Conservation (phyloP, 2,888 invertebrate species). For the Andrena bucephala region DNA sequence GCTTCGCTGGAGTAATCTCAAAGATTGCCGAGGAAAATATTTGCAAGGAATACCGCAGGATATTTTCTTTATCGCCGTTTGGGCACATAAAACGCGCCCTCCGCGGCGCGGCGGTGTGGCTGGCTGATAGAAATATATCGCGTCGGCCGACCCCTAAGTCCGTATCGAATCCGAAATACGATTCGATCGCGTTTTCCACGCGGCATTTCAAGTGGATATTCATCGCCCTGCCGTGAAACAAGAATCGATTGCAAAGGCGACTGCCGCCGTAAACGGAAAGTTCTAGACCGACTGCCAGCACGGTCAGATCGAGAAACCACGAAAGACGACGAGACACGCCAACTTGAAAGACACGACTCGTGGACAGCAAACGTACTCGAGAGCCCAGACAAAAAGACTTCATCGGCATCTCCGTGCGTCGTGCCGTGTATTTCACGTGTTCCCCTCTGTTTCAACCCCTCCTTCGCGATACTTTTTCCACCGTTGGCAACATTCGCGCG, state of each 20-base stretch:
- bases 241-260: conserved; percentile 49
- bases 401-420: neutral
- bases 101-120: neutral
- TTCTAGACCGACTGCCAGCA: neutral
- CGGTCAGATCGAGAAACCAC: conserved; percentile 7
- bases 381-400: conserved; percentile 12
- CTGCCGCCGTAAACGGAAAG: conserved; percentile 26
- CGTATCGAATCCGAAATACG: conserved; percentile 42
- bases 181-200: conserved; percentile 38
- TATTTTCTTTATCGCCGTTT: conserved; percentile 62
- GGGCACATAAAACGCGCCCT: conserved; percentile 56
- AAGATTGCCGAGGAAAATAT: conserved; percentile 52
- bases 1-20: conserved; percentile 45
- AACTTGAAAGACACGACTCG: conserved; percentile 2
- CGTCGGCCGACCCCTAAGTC: conserved; percentile 8
- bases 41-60: conserved; percentile 47
- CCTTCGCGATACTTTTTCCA: conserved; percentile 32
- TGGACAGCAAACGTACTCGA: neutral
- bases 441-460: conserved; percentile 20
- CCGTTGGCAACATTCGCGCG: conserved; percentile 35
- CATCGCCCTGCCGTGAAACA: conserved; percentile 33
- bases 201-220: conserved; percentile 36
- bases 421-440: conserved; percentile 13
- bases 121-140: conserved; percentile 64
- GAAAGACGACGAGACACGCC: conserved; percentile 3